A percentile compares a stretch with the other conserved stretches of the same genome.
Evolutionary conservation across 2,797 vertebrate species (phyloP).

Genomic region (Carapus acus): DNA sequence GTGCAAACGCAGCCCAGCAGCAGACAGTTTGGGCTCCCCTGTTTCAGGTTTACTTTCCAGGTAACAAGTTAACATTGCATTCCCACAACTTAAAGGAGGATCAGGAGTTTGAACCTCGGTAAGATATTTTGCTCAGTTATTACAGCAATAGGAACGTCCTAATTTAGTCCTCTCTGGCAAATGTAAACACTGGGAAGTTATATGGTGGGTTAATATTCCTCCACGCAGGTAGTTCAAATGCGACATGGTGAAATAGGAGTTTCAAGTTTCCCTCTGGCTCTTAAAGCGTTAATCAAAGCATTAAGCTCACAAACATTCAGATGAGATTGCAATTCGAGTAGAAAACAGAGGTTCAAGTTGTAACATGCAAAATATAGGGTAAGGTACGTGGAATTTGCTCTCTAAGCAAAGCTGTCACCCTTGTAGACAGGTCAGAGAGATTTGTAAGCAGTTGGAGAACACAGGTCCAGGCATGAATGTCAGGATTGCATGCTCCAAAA

Average conservation of each 20-base stretch:
- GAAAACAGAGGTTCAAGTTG: no score
- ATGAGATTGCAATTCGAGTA: no score
- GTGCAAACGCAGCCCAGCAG: conserved; percentile 23
- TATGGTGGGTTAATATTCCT: neutral
- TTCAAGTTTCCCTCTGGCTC: no score
- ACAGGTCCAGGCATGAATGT: conserved; percentile 6
- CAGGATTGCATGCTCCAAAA: conserved; percentile 8
- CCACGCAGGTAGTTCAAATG: no score
- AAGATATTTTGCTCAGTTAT: conserved; percentile 24
- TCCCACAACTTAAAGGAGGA: neutral
- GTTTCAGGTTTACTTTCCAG: conserved; percentile 1
- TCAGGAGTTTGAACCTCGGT: conserved; percentile 36
- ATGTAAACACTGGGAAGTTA: conserved; percentile 1
- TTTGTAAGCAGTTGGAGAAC: neutral
- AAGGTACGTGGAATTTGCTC: conserved; percentile 20
- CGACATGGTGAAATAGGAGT: no score
- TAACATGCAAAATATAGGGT: conserved; percentile 3
- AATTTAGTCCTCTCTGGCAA: conserved; percentile 1
- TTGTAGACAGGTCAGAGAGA: conserved; percentile 13
- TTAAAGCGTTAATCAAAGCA: no score
- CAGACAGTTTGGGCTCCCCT: neutral
- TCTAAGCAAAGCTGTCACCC: conserved; percentile 31
- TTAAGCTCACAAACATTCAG: no score
- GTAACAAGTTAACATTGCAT: neutral
- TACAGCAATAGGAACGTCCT: neutral